Base-by-base conservation (phyloP, 2,888 invertebrate genomes). In the Andrena praecox region DNA sequence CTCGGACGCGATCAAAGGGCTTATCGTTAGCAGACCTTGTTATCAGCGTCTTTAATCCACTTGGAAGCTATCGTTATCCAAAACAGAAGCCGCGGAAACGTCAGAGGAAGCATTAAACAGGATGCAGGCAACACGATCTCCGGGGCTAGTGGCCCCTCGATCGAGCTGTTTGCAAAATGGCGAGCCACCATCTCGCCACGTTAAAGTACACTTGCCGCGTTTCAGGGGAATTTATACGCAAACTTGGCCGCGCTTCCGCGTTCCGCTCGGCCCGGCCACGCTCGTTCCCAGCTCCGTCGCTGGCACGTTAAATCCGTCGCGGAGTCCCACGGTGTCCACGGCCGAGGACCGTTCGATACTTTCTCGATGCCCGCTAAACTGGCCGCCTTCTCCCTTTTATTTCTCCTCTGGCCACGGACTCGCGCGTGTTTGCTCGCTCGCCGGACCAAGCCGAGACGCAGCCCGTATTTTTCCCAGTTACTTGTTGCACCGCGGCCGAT, bases 171-270 rank as follows among this genome's bases (percentile, higher is more conserved):
- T 76, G 85, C 72, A 76, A 59, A 85, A 84, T 77, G 71, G 74
- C 81, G 29, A 42, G 24, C n/a, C 70, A 60, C 60, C 50, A 35
- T 66, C 69, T 71, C 59, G 35, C 31, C 77, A 16, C 68, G 8
- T 48, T 54, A 79, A 67, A 62, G 70, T 77, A 77, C 82, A 79
- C 79, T 83, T 82, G 84, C 70, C 72, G 62, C 64, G 73, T 84
- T 66, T 60, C 64, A 42, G 56, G 63, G 10, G 74, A 88, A 89
- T 89, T 89, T 88, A 89, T 89, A 88, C 90, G 85, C 82, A 85
- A 89, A 89, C 89, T 89, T 88, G 82, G 63, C 69, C 24, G 56
- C 68, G 64, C 42, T 69, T 27, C 20, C 60, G 63, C 76, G 75
- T 84, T 75, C 76, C 54, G 63, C 77, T 56, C 29, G 69, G 73